These are phyloP conservation scores for Volucella inanis DNA, from an alignment of 2,888 invertebrate species.

Conservation along the genomic window DNA sequence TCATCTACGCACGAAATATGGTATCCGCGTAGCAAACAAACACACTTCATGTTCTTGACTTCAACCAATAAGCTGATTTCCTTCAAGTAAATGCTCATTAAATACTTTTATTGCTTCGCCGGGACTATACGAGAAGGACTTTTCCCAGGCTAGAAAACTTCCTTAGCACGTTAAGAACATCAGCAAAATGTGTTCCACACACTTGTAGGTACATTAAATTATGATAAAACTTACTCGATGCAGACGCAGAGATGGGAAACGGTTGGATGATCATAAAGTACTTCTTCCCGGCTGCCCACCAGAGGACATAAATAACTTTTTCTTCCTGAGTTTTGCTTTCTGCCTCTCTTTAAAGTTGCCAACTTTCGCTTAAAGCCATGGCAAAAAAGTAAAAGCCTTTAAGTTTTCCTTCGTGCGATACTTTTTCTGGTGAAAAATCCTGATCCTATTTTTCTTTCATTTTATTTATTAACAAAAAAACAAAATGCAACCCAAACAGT, in stretches of 20 bases:
- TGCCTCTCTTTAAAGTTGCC: constrained; percentile 28
- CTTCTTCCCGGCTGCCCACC: constrained; percentile 21
- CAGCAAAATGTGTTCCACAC: constrained; percentile 72
- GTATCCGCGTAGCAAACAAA: constrained; percentile 6
- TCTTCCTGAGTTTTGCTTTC: constrained; percentile 26
- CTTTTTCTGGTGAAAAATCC: constrained; percentile 15
- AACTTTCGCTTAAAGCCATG: constrained; percentile 55
- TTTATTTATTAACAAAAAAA: not conserved
- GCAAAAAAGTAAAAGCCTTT: constrained; percentile 19
- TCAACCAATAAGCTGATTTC: constrained; percentile 16
- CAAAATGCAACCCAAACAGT: constrained; percentile 38
- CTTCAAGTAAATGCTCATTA: constrained; percentile 68
- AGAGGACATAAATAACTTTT: constrained; percentile 63
- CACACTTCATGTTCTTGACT: not conserved
- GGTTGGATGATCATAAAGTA: constrained; percentile 52
- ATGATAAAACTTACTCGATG: constrained; percentile 69
- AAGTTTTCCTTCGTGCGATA: constrained; percentile 53
- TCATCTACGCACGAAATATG: constrained; percentile 14
- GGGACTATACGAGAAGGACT: constrained; percentile 44
- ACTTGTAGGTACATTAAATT: constrained; percentile 73
- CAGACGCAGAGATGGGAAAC: constrained; percentile 1
- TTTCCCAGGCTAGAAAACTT: constrained; percentile 43
- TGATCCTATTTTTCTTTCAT: constrained; percentile 6
- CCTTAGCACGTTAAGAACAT: constrained; percentile 65
- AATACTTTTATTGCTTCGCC: constrained; percentile 71